Conservation (phyloP, 1,140 invertebrate species). For the Phthorimaea operculella region DNA sequence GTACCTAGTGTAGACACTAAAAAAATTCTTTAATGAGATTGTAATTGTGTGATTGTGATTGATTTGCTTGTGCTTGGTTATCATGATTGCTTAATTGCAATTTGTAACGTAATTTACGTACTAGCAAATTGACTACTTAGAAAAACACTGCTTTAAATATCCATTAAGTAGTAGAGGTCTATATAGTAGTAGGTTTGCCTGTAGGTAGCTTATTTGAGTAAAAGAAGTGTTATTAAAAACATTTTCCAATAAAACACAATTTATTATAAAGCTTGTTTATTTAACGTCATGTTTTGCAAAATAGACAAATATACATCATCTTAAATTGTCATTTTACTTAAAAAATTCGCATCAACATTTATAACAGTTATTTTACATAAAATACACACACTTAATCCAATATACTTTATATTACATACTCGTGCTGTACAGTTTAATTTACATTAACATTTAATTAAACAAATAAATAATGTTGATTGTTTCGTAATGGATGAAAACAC, state of each 20-base stretch:
- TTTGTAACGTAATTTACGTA: too few species aligned
- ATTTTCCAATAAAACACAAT: background rate
- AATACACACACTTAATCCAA: conserved; percentile 30
- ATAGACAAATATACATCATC: conserved; percentile 65
- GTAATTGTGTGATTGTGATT: too few species aligned
- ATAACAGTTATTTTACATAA: conserved; percentile 53
- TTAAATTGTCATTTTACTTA: conserved; percentile 53
- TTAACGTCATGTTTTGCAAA: conserved; percentile 66
- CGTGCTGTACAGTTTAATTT: conserved; percentile 3
- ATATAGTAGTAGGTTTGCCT: too few species aligned
- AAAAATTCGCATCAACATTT: conserved; percentile 58
- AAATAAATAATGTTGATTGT: background rate
- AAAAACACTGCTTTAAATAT: too few species aligned
- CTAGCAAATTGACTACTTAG: too few species aligned
- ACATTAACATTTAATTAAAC: background rate
- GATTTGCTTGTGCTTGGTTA: too few species aligned
- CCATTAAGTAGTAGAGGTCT: too few species aligned
- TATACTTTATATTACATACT: conserved; percentile 10
- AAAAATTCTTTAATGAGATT: too few species aligned
- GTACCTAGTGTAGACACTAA: too few species aligned
- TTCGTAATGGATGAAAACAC: conserved; percentile 1
- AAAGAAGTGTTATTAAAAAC: too few species aligned
- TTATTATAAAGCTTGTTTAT: conserved; percentile 64
- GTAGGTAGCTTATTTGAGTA: too few species aligned
- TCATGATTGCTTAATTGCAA: too few species aligned